Evolutionary conservation across 1,140 invertebrate genomes (phyloP), one percentile per base, ranked within the genome.

Genomic region (Metaphire vulgaris): DNA sequence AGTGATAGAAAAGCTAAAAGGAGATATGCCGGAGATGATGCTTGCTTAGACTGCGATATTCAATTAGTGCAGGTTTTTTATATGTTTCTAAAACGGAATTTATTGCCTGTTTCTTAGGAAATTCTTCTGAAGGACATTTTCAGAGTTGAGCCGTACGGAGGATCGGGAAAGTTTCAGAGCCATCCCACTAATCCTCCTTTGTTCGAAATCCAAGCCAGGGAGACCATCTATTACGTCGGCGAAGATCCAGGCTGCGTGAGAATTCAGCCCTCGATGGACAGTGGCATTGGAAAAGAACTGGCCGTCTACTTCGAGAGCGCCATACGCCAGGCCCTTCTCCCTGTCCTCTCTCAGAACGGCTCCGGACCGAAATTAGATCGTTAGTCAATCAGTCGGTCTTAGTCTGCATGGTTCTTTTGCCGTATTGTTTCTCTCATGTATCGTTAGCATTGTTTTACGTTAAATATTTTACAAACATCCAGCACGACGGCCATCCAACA

Each of bases 11-110:
- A 90, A 90, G 79, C 80, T 90, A 71, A 87, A 88, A 76, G 89
- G 97, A 0, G 97, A 99, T 85, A 99, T 99, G 97, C 88, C 99
- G 69, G 97, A 99, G 87, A 98, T 99, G 97, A 99, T 99, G 82
- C 87, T 99, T n/a, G n/a, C n/a, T n/a, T n/a, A n/a, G n/a, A n/a
- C n/a, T n/a, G n/a, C n/a, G n/a, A n/a, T n/a, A n/a, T n/a, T n/a
- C n/a, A n/a, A n/a, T n/a, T n/a, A n/a, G n/a, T n/a, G n/a, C n/a
- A n/a, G n/a, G n/a, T n/a, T n/a, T n/a, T n/a, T n/a, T n/a, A n/a
- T n/a, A n/a, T n/a, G n/a, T n/a, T n/a, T n/a, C n/a, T n/a, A n/a
- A n/a, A n/a, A n/a, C n/a, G n/a, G n/a, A n/a, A n/a, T n/a, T n/a
- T n/a, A n/a, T n/a, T n/a, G n/a, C n/a, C n/a, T 56, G 6, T 12